Conservation (phyloP, 2,888 invertebrate species). For the Zelleria hepariella region DNA sequence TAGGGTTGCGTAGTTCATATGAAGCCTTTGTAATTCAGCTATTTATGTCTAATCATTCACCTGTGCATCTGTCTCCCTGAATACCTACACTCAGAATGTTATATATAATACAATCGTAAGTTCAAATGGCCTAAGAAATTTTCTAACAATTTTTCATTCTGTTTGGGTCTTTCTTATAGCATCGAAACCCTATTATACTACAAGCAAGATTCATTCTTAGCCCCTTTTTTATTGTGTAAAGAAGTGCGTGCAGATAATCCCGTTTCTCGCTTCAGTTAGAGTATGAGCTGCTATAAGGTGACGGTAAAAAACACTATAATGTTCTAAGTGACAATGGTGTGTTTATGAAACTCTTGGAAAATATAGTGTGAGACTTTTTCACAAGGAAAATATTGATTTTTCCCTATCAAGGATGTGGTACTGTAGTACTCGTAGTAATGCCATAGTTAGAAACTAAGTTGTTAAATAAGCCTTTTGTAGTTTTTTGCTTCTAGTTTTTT, state of each 20-base stretch:
- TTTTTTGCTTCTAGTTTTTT: not conserved
- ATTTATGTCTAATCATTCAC: too few relatives aligned
- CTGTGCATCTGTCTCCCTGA: too few relatives aligned
- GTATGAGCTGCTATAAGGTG: not conserved
- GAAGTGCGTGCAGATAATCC: slow-evolving; percentile 56
- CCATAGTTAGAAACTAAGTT: not conserved
- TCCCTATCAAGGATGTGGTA: not conserved
- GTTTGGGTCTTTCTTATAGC: too few relatives aligned
- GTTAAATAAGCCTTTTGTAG: not conserved
- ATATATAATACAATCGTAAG: too few relatives aligned
- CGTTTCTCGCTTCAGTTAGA: slow-evolving; percentile 38
- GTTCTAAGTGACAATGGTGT: slow-evolving; percentile 1
- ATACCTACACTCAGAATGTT: too few relatives aligned
- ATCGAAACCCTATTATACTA: too few relatives aligned
- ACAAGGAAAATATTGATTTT: not conserved
- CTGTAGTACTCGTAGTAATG: slow-evolving; percentile 19
- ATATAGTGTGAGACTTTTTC: not conserved
- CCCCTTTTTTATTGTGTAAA: slow-evolving; percentile 24
- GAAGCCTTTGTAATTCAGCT: too few relatives aligned
- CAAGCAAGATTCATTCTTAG: too few relatives aligned
- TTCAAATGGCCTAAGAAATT: too few relatives aligned
- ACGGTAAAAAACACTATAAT: not conserved
- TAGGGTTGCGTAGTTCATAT: too few relatives aligned
- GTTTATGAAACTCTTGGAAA: slow-evolving; percentile 5
- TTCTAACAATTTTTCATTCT: too few relatives aligned